Conservation (phyloP, 2,113 vertebrate species). For the Panthera leo region DNA sequence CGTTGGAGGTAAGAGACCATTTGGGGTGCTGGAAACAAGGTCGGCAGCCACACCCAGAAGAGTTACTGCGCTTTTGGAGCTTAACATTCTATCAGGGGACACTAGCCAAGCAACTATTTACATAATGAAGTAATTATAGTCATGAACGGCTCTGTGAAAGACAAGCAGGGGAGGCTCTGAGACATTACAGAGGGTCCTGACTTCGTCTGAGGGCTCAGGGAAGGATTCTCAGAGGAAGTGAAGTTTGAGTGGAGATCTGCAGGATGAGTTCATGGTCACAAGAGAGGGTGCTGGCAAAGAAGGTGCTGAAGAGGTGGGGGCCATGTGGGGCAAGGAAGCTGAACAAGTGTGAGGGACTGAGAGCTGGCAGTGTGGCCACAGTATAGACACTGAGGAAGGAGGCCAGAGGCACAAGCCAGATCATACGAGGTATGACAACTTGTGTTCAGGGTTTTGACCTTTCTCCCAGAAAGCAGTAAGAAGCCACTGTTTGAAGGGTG, state of each 20-base stretch:
- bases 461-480: background rate
- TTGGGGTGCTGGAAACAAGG: background rate
- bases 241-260: background rate
- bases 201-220: background rate
- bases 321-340: rapidly evolving
- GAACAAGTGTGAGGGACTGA: too few species aligned
- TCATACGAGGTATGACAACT: background rate
- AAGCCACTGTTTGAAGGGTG: background rate
- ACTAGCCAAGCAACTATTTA: background rate
- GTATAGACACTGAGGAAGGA: background rate
- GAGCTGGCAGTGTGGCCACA: background rate
- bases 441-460: background rate
- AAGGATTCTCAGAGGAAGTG: background rate
- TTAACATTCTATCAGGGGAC: background rate
- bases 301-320: background rate
- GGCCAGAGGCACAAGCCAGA: background rate
- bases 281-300: background rate
- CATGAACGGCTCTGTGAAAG: background rate
- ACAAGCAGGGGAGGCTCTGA: background rate
- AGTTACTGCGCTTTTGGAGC: background rate
- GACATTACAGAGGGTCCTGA: background rate
- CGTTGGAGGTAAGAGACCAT: background rate
- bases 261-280: background rate
- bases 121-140: background rate
- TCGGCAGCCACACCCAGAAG: rapidly evolving